Evolutionary conservation across 1,140 invertebrate genomes (phyloP), one percentile per base, ranked within the genome.

Genomic region (Cydia pomonella): DNA sequence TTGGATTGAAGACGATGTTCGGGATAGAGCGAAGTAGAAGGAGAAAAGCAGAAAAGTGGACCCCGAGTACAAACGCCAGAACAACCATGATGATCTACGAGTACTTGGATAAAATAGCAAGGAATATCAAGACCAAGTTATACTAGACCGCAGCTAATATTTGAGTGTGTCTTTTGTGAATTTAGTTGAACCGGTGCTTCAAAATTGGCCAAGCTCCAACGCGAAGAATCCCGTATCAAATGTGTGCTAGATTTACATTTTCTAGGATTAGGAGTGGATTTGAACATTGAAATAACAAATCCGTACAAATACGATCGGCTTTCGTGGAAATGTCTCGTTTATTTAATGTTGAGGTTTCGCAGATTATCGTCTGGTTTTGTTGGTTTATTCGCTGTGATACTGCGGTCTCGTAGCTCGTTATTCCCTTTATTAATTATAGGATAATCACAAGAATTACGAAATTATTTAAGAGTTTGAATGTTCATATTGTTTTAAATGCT

Each of bases 51-150:
- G 33, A 1, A 38, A 33, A 38, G 0, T 9, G 7, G 33, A 33
- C 4, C 29, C 29, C 29, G 29, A 38, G 9, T 7, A 10, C 33
- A 38, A 38, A 38, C 33, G 33, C 33, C 10, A 38, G 33, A 9
- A 38, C 7, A 38, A 38, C 1, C 7, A 33, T 18, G 29, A 27
- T 12, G n/a, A 47, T 79, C 79, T n/a, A n/a, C n/a, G n/a, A n/a
- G n/a, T 80, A 80, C 64, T 13, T 21, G 29, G 73, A 21, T 12
- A 71, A 66, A 59, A 66, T 73, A 16, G 13, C 64, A 64, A 71
- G 71, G 69, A 63, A 59, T 74, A 74, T 38, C 41, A 75, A 76
- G 76, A 69, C 63, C 77, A 80, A 23, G 7, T 1, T 59, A 59
- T 3, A 59, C 10, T 59, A 12, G 53, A 23, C 23, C 3, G 47